Evolutionary conservation across 2,113 vertebrate species (phyloP).

Genomic region (Mystacornis crossleyi): DNA sequence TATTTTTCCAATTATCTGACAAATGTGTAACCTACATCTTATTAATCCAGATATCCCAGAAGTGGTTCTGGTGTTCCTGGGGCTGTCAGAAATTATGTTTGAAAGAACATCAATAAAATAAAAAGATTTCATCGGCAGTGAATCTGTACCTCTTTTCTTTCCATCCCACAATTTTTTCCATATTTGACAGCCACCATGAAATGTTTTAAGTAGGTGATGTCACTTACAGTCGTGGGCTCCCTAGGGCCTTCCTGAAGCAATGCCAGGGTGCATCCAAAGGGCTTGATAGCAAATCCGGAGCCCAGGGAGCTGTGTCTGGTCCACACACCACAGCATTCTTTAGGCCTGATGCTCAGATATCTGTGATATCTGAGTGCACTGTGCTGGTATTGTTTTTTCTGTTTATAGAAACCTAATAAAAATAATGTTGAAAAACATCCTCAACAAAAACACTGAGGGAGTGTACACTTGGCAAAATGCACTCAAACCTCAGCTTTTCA

Average conservation of each 20-base stretch:
- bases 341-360: not conserved
- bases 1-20: not conserved
- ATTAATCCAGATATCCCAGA: not conserved
- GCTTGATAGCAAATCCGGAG: not conserved
- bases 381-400: not conserved
- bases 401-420: constrained; percentile 20
- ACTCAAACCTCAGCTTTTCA: not conserved
- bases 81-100: not conserved
- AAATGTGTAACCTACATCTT: not conserved
- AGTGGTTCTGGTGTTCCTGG: not conserved
- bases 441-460: not conserved
- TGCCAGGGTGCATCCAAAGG: not conserved
- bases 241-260: not conserved
- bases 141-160: not conserved
- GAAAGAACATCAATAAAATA: not conserved
- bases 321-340: not conserved
- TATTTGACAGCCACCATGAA: not conserved
- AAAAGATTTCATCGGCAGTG: not conserved
- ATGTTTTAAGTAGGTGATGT: not conserved
- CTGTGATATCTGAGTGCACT: not conserved
- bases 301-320: not conserved
- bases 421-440: not conserved
- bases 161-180: not conserved
- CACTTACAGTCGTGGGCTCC: not conserved
- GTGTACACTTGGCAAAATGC: not conserved